phyloP scores from a whole-genome alignment of 2,797 vertebrate genomes.

The Galago senegalensis region DNA sequence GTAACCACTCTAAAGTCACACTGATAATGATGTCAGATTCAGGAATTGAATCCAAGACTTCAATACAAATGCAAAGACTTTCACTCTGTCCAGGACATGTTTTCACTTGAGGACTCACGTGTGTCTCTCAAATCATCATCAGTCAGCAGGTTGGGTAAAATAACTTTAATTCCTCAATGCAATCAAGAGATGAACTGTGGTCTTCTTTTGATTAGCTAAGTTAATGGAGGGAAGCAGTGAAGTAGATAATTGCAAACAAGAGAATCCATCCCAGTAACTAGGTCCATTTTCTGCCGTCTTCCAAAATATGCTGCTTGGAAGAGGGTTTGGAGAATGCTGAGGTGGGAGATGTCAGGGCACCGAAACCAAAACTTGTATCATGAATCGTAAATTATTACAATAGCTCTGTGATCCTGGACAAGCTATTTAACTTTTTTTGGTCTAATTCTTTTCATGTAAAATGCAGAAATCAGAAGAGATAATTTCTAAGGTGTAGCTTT shows the following conservation, averaged over 20 bases:
- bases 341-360: not conserved
- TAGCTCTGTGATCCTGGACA: not conserved
- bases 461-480: not conserved
- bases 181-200: conserved; percentile 29
- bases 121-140: conserved; percentile 21
- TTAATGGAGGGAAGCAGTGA: conserved; percentile 63
- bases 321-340: not conserved
- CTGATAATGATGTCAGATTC: conserved; percentile 27
- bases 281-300: not conserved
- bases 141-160: conserved; percentile 25
- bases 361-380: not conserved
- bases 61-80: conserved; percentile 11
- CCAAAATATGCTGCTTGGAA: not conserved
- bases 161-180: conserved; percentile 41
- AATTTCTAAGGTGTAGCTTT: not conserved
- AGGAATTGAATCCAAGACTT: not conserved
- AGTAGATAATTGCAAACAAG: conserved; percentile 53
- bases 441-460: conserved; percentile 8
- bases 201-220: conserved; percentile 45
- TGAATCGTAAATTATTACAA: not conserved
- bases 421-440: not conserved
- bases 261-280: not conserved
- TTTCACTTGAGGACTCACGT: conserved; percentile 18
- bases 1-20: conserved; percentile 31
- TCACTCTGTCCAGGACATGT: not conserved